These are phyloP conservation scores for Polyploca ridens DNA, from an alignment of 2,888 invertebrate genomes.

Conservation along the genomic window DNA sequence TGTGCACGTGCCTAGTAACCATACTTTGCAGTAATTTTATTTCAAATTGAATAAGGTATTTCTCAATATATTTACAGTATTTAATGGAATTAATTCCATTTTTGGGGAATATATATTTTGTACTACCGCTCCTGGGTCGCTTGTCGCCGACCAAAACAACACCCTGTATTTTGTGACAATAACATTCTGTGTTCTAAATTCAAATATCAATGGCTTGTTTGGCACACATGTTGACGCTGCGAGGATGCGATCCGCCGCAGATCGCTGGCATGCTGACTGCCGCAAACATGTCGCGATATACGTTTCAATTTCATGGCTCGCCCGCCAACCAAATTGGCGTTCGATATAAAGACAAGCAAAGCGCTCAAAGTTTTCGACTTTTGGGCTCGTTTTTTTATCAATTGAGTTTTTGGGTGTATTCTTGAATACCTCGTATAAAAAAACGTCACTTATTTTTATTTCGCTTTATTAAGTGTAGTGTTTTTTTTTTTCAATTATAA, in stretches of 20 bases:
- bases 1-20: too few relatives aligned
- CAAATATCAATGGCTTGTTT: conserved; percentile 1
- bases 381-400: not conserved
- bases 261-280: not conserved
- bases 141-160: too few relatives aligned
- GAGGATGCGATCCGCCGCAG: not conserved
- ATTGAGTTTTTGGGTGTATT: not conserved
- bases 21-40: too few relatives aligned
- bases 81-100: too few relatives aligned
- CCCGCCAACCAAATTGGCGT: not conserved
- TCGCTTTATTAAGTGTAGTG: too few relatives aligned
- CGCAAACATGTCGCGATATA: not conserved
- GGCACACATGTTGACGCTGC: not conserved
- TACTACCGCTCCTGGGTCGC: too few relatives aligned
- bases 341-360: not conserved
- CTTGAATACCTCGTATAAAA: too few relatives aligned
- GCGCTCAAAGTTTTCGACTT: not conserved
- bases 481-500: too few relatives aligned
- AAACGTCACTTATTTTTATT: too few relatives aligned
- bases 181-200: not conserved
- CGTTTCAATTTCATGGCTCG: not conserved
- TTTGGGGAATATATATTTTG: too few relatives aligned
- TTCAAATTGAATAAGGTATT: too few relatives aligned
- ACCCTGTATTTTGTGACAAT: not conserved
- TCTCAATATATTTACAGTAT: too few relatives aligned